These are phyloP conservation scores for Pantherophis alleghaniensis DNA, from an alignment of 2,797 vertebrate species.

Conservation along the genomic window DNA sequence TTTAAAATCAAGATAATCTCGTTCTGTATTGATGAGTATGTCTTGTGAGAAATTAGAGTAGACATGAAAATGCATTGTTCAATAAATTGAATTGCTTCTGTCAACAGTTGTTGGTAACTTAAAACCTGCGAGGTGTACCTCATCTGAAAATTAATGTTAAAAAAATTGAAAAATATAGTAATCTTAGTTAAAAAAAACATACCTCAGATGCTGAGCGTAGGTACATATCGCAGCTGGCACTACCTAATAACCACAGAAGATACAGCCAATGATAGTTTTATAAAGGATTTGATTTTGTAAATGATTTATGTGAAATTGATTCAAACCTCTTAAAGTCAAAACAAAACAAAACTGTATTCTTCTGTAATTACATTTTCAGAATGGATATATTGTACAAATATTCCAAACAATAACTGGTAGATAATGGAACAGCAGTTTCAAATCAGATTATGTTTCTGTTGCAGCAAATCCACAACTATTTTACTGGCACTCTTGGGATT, in stretches of 20 bases:
- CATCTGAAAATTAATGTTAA: not conserved
- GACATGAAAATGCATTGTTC: not conserved
- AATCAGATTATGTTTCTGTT: conserved; percentile 33
- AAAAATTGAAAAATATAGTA: not conserved
- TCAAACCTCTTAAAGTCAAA: not conserved
- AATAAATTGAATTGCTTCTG: not conserved
- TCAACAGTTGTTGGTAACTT: not conserved
- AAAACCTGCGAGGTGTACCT: not conserved
- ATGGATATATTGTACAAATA: not conserved
- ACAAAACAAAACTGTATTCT: not conserved
- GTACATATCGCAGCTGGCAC: not conserved
- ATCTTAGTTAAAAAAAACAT: not conserved
- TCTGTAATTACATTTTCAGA: not conserved
- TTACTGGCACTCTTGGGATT: conserved; percentile 76
- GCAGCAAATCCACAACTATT: conserved; percentile 79
- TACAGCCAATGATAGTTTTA: not conserved
- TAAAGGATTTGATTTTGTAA: not conserved
- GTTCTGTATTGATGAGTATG: not conserved
- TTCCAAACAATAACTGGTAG: not conserved
- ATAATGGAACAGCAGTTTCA: not conserved
- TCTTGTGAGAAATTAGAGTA: not conserved
- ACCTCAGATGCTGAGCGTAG: not conserved
- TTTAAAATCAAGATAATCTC: not conserved
- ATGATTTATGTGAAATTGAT: not conserved
- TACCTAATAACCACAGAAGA: not conserved